These are phyloP conservation scores for Sandelia bainsii DNA, from an alignment of 2,797 vertebrate genomes.

Conservation along the genomic window DNA sequence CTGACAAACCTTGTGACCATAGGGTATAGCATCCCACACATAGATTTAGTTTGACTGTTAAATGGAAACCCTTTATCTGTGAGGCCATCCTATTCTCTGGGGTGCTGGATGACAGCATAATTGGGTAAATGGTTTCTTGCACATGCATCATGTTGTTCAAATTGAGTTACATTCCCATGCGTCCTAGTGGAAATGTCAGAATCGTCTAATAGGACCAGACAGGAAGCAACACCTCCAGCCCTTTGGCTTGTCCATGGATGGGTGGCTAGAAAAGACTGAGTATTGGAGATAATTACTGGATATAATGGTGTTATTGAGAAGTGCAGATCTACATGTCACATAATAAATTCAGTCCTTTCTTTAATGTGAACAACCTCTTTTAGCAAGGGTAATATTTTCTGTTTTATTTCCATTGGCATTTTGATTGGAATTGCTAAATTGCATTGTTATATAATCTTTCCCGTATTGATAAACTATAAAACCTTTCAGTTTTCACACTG, in stretches of 20 bases:
- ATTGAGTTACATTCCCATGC: conserved; percentile 81
- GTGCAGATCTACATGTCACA: conserved; percentile 32
- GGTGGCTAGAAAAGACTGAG: conserved; percentile 51
- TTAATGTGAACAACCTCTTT: conserved; percentile 22
- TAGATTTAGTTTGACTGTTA: conserved; percentile 57
- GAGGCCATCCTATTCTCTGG: conserved; percentile 71
- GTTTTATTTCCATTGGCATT: not conserved
- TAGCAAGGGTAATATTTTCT: conserved; percentile 9
- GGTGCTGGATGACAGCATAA: conserved; percentile 85
- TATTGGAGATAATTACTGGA: conserved; percentile 64
- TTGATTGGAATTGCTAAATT: not conserved
- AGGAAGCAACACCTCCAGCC: conserved; percentile 72
- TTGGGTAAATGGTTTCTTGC: conserved; percentile 86
- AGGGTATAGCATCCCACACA: conserved; percentile 58
- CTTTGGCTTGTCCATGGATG: conserved; percentile 59
- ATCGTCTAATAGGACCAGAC: conserved; percentile 74
- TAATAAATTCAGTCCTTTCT: conserved; percentile 25
- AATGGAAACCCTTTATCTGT: conserved; percentile 78
- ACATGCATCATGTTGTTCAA: conserved; percentile 82
- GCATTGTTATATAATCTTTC: not conserved
- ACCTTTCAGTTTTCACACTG: not conserved
- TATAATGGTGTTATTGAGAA: conserved; percentile 54
- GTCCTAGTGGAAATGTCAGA: conserved; percentile 76
- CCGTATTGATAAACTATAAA: not conserved
- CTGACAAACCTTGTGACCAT: conserved; percentile 59